Conservation (phyloP, 2,888 invertebrate species). For the Electrophaes corylata region DNA sequence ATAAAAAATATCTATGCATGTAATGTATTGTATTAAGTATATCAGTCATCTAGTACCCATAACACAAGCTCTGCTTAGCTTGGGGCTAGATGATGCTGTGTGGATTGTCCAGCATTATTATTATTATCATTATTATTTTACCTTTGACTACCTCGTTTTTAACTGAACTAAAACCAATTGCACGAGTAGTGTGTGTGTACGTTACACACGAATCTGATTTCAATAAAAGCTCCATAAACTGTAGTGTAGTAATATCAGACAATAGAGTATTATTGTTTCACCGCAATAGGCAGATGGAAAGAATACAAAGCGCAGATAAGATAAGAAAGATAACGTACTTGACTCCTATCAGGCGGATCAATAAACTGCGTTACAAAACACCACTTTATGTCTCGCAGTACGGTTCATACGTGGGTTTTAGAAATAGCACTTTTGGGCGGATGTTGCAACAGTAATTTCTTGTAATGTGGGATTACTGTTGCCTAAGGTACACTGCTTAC, state of each 20-base stretch:
- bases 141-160: neutral
- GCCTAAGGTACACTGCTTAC: constrained; percentile 4
- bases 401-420: constrained; percentile 43
- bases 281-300: constrained; percentile 32
- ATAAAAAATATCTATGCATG: too few relatives aligned
- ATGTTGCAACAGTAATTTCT: constrained; percentile 42
- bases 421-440: constrained; percentile 42
- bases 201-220: constrained; percentile 5
- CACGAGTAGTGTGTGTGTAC: too few relatives aligned
- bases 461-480: constrained; percentile 31
- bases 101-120: too few relatives aligned
- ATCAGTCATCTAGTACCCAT: too few relatives aligned
- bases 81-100: too few relatives aligned
- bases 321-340: constrained; percentile 60
- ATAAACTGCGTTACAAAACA: constrained; percentile 67
- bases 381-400: constrained; percentile 32
- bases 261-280: constrained; percentile 27
- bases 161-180: neutral
- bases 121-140: too few relatives aligned
- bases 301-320: constrained; percentile 58
- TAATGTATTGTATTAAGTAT: too few relatives aligned
- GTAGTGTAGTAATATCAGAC: constrained; percentile 21
- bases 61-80: too few relatives aligned
- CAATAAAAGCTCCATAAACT: constrained; percentile 31
- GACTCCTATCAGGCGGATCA: constrained; percentile 65